Evolutionary conservation across 1,140 invertebrate genomes (phyloP).

Genomic region (Laupala kohalensis): DNA sequence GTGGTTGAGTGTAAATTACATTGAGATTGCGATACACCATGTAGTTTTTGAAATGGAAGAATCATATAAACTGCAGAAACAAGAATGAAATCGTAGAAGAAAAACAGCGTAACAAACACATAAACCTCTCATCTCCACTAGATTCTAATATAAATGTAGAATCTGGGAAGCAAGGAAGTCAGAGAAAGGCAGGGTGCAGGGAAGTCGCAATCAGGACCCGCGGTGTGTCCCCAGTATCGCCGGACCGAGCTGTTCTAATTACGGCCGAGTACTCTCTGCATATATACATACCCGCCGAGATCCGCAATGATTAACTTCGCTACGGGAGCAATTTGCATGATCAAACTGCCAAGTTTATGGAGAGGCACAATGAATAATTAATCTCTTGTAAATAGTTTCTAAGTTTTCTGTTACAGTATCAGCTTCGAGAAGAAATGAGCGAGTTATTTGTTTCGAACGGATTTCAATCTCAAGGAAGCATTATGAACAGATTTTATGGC

Average conservation of each 20-base stretch:
- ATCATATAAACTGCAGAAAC: too few relatives aligned
- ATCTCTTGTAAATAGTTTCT: background rate
- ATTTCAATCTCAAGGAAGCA: background rate
- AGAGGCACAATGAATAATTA: background rate
- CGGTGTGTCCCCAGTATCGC: background rate
- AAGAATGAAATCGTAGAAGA: too few relatives aligned
- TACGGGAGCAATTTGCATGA: background rate
- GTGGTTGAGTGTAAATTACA: too few relatives aligned
- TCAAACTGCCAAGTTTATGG: background rate
- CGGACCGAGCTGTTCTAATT: background rate
- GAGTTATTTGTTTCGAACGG: background rate
- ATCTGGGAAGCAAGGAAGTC: background rate
- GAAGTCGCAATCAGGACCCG: background rate
- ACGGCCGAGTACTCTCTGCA: background rate
- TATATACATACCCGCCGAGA: background rate
- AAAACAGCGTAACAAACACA: too few relatives aligned
- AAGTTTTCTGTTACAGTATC: background rate
- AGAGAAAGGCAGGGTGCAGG: background rate
- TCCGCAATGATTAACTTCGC: background rate
- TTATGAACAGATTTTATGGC: background rate
- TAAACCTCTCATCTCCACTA: too few relatives aligned
- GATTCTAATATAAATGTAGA: too few relatives aligned
- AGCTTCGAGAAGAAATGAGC: background rate
- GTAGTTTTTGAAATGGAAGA: too few relatives aligned
- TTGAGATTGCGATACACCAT: too few relatives aligned